Base-by-base conservation (phyloP, 2,888 invertebrate species). In the Ormyrus pomaceus region DNA sequence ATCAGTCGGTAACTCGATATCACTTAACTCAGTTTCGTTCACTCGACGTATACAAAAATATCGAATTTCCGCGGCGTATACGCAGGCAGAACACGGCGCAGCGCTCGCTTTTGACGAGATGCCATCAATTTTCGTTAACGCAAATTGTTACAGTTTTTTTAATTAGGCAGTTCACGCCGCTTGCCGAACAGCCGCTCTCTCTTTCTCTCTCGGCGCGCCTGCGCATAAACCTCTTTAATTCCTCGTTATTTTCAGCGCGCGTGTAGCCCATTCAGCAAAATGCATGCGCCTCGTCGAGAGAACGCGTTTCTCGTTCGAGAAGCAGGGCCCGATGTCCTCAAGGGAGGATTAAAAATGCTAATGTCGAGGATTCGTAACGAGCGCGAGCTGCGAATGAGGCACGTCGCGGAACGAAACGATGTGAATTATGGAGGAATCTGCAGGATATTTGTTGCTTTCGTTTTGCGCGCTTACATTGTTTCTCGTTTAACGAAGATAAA, bases 41-140 rank as follows among this genome's bases (percentile, higher is more conserved):
- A 8, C 48, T 11, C n/a, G 13, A 5, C 10, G 19, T 5, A 13
- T 6, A 66, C 6, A 51, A 73, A 64, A 73, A 73, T 73, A 73
- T 73, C 73, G 64, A 56, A 68, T 75, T 75, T 75, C 68, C n/a
- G 45, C 45, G 10, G 50, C 56, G 50, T 4, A 34, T 34, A 3
- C 45, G 51, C 51, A 9, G 34, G 19, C 19, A 45, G n/a, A 6
- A 53, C 13, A 48, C 10, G 9, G 58, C 19, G 19, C 19, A 45
- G n/a, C 5, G 45, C 45, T 13, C 10, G 9, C 66, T 48, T 61
- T 68, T 68, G 66, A 75, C 62, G 69, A 69, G 76, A 62, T 46
- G n/a, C 62, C 76, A 64, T 76, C 76, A 69, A 76, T 76, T 76
- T 76, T 62, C 76, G 76, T 62, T 69, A 69, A 62, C 69, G 51